Conservation (phyloP, 2,797 vertebrate genomes). For the Loris lydekkerianus region DNA sequence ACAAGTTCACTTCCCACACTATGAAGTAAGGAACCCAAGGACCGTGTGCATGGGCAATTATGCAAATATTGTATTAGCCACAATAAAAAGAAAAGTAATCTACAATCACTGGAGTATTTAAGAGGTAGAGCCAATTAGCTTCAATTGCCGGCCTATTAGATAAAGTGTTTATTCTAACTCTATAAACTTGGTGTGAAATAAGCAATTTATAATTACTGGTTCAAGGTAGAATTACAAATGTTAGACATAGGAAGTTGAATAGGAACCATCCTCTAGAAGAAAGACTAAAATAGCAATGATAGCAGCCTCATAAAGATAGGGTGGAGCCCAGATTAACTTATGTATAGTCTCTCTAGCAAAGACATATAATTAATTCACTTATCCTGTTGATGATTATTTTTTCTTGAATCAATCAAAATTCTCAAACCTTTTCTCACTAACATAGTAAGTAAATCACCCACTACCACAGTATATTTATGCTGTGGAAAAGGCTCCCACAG, state of each 20-base stretch:
- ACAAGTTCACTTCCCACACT: background rate
- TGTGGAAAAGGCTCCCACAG: background rate
- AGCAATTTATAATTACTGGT: background rate
- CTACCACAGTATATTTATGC: background rate
- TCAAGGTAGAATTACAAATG: background rate
- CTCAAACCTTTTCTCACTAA: background rate
- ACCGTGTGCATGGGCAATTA: background rate
- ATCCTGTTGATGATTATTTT: background rate
- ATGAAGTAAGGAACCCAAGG: background rate
- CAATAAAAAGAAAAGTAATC: background rate
- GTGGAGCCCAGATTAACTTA: background rate
- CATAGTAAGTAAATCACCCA: background rate
- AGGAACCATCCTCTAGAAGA: background rate
- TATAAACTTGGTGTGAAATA: background rate
- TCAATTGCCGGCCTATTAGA: background rate
- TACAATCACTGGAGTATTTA: background rate
- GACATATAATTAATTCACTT: background rate
- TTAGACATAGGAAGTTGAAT: background rate
- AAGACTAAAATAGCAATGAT: background rate
- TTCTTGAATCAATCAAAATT: background rate
- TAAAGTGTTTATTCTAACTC: background rate
- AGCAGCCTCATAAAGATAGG: background rate
- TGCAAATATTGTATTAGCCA: background rate
- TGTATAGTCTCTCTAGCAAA: background rate
- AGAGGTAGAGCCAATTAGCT: background rate